Evolutionary conservation across 2,888 invertebrate genomes (phyloP).

Genomic region (Allolobophora icterica): DNA sequence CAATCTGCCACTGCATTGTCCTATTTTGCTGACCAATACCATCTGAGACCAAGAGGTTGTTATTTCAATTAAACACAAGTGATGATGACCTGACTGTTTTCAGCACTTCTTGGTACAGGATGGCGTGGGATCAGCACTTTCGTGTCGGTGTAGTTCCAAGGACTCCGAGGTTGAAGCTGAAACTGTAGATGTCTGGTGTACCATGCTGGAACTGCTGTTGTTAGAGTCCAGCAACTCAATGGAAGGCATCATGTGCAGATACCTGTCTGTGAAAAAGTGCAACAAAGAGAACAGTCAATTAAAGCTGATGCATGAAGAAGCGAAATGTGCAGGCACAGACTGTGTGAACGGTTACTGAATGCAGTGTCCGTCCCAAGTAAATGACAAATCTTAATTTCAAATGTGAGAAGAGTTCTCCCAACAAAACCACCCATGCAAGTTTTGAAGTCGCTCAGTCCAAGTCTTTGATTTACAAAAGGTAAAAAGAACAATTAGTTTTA

Average conservation of each 20-base stretch:
- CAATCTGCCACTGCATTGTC: background rate
- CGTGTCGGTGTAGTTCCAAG: background rate
- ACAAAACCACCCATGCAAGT: background rate
- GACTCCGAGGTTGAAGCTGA: slow-evolving; percentile 6
- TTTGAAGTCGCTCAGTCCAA: background rate
- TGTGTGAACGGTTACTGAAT: too few species aligned
- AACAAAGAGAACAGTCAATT: background rate
- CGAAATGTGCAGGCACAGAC: background rate
- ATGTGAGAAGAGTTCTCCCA: background rate
- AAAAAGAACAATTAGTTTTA: too few species aligned
- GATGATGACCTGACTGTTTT: background rate
- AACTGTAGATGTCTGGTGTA: background rate
- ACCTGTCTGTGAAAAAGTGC: background rate
- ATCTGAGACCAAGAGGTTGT: background rate
- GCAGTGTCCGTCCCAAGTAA: background rate
- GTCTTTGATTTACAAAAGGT: too few species aligned
- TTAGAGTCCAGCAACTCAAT: background rate
- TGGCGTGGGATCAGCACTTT: background rate
- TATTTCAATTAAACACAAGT: background rate
- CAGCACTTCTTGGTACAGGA: background rate
- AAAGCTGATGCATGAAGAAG: background rate
- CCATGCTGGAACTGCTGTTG: slow-evolving; percentile 19
- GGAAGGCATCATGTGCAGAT: slow-evolving; percentile 32
- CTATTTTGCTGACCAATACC: background rate
- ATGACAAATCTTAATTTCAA: background rate